phyloP scores from a whole-genome alignment of 2,113 vertebrate genomes.

The Nothocercus julius region DNA sequence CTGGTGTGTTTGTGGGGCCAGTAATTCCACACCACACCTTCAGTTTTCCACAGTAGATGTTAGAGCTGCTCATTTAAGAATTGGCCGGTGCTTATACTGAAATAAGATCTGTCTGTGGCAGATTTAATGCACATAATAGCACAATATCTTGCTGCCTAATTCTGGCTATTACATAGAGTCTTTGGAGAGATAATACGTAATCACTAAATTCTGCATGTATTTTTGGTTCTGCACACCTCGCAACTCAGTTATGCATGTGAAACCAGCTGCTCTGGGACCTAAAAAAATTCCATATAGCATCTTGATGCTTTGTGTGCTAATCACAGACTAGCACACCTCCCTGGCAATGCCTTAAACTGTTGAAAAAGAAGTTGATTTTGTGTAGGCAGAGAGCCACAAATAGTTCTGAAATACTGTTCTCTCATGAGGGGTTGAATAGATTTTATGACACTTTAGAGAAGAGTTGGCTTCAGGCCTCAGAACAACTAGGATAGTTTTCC shows the following conservation, averaged over 20 bases:
- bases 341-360: neutral
- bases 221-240: neutral
- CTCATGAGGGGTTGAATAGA: neutral
- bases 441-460: neutral
- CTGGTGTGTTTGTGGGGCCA: neutral
- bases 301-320: neutral
- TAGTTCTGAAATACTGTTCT: neutral
- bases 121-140: neutral
- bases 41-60: neutral
- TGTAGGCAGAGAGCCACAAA: neutral
- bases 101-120: neutral
- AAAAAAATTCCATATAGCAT: neutral
- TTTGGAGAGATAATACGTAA: neutral
- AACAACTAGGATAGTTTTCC: neutral
- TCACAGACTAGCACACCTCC: neutral
- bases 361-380: neutral
- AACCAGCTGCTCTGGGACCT: neutral
- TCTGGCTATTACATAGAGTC: neutral
- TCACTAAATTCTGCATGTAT: neutral
- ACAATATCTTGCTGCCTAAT: neutral
- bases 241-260: neutral
- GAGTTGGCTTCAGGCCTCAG: neutral
- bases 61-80: neutral
- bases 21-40: neutral
- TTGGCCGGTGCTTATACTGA: neutral